These are phyloP conservation scores for Drosophila azteca DNA, from an alignment of 1,140 invertebrate species.

Conservation along the genomic window DNA sequence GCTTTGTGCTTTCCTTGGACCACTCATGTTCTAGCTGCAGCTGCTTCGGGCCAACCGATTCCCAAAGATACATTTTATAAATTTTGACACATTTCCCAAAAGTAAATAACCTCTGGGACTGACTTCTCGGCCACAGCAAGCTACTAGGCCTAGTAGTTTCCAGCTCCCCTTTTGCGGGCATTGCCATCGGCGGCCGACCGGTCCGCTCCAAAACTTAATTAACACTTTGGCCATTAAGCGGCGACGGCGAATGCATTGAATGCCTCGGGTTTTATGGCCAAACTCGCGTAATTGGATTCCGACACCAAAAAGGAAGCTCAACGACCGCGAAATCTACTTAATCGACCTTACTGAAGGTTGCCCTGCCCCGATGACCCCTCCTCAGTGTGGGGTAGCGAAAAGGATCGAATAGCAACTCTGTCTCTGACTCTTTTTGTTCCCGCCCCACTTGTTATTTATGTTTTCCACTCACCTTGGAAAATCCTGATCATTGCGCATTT, in stretches of 20 bases:
- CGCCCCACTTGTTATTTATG: no score
- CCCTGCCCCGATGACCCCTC: no score
- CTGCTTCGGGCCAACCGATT: constrained; percentile 11
- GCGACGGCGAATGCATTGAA: constrained; percentile 19
- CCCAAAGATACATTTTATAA: constrained; percentile 57
- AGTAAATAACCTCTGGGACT: constrained; percentile 10
- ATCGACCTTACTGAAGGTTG: constrained; percentile 19
- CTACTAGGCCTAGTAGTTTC: neutral
- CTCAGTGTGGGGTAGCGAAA: neutral
- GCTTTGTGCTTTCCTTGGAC: neutral
- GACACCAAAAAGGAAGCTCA: constrained; percentile 44
- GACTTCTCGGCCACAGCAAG: constrained; percentile 24
- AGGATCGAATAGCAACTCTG: no score
- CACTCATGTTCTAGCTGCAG: constrained; percentile 52
- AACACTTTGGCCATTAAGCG: constrained; percentile 50
- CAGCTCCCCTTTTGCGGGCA: constrained; percentile 32
- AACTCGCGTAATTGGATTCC: constrained; percentile 39
- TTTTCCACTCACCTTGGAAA: constrained; percentile 66
- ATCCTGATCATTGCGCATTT: constrained; percentile 56
- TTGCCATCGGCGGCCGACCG: constrained; percentile 36
- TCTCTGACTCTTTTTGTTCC: no score
- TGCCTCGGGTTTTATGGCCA: constrained; percentile 23
- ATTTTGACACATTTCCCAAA: constrained; percentile 60
- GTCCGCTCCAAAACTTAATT: constrained; percentile 53
- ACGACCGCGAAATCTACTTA: constrained; percentile 37